phyloP scores from a whole-genome alignment of 1,140 invertebrate genomes.

The Scaptodrosophila lebanonensis region DNA sequence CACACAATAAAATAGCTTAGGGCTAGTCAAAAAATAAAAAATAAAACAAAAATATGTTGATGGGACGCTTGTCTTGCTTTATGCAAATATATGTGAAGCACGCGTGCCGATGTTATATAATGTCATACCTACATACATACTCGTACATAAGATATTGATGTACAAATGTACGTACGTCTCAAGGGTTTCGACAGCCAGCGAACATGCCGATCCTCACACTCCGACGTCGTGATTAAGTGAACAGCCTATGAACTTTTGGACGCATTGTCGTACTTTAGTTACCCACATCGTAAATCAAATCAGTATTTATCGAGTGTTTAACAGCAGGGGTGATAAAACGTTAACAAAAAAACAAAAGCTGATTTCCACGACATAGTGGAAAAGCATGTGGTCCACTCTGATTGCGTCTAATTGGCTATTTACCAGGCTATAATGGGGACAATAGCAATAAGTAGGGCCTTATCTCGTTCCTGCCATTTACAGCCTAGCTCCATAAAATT shows the following conservation, averaged over 20 bases:
- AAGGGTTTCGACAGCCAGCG: conserved; percentile 8
- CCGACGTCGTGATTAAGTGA: too few species aligned
- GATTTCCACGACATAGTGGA: conserved; percentile 7
- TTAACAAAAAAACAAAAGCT: too few species aligned
- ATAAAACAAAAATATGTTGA: conserved; percentile 20
- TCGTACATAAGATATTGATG: neutral
- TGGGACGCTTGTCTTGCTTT: conserved; percentile 29
- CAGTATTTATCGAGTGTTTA: too few species aligned
- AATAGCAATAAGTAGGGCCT: too few species aligned
- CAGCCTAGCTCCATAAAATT: conserved; percentile 31
- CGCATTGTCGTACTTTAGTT: too few species aligned
- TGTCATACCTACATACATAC: conserved; percentile 2
- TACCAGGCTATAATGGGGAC: conserved; percentile 53
- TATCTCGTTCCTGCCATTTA: too few species aligned
- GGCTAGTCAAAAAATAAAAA: conserved; percentile 31
- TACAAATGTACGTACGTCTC: neutral
- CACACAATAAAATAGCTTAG: conserved; percentile 4
- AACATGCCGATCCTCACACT: too few species aligned
- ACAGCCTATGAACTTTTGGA: too few species aligned
- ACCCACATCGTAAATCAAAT: too few species aligned
- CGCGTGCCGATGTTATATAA: conserved; percentile 41
- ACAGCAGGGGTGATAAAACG: too few species aligned
- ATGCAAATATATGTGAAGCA: conserved; percentile 36
- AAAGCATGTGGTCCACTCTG: conserved; percentile 9
- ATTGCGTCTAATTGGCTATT: conserved; percentile 60